Evolutionary conservation across 2,113 vertebrate species (phyloP).

Genomic region (Marmota monax): DNA sequence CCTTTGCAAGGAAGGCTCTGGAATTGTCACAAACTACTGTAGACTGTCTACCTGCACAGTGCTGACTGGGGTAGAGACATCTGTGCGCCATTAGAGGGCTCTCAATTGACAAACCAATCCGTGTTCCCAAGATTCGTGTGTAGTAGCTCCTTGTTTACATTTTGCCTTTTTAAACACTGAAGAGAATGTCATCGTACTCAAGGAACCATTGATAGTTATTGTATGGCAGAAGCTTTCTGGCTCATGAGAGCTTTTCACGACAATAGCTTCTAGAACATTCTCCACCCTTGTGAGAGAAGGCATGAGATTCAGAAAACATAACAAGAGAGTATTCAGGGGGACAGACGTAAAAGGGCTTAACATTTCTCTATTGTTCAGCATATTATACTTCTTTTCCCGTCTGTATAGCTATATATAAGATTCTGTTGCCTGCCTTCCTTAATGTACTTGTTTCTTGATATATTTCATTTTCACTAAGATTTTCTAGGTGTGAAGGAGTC

Average conservation of each 20-base stretch:
- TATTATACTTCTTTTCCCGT: conserved; percentile 23
- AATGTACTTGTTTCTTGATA: neutral
- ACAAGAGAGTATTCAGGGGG: conserved; percentile 12
- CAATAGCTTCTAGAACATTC: neutral
- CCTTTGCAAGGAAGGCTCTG: conserved; percentile 22
- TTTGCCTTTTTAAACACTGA: conserved; percentile 65
- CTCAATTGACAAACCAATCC: neutral
- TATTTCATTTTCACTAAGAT: conserved; percentile 41
- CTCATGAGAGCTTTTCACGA: conserved; percentile 53
- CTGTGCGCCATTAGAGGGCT: conserved; percentile 19
- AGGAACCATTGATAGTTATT: conserved; percentile 74
- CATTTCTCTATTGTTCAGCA: conserved; percentile 66
- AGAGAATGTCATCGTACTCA: conserved; percentile 65
- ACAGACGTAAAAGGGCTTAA: conserved; percentile 66
- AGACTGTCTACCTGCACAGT: accelerated
- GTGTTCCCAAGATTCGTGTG: neutral
- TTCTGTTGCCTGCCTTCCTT: conserved; percentile 8
- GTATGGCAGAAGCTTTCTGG: conserved; percentile 50
- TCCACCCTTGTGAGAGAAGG: conserved; percentile 64
- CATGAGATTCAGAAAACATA: conserved; percentile 34
- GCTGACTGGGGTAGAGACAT: conserved; percentile 1
- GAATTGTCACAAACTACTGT: neutral
- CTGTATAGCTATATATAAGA: neutral
- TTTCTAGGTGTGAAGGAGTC: conserved; percentile 1
- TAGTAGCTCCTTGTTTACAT: neutral